Evolutionary conservation across 2,888 invertebrate genomes (phyloP).

Genomic region (Mythimna albipuncta): DNA sequence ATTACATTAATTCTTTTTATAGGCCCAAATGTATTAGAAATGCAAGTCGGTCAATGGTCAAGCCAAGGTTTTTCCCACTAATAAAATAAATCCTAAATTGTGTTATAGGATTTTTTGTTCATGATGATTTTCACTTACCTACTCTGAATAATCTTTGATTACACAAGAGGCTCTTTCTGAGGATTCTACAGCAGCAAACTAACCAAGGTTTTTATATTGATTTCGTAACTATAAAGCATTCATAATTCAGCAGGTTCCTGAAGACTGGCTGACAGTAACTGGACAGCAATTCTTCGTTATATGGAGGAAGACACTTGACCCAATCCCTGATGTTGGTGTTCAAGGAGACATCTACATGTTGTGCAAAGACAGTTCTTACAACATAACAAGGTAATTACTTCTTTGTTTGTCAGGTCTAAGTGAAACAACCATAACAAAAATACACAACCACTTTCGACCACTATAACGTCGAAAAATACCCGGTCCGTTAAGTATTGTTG

Average conservation of each 20-base stretch:
- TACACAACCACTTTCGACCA: too few species aligned
- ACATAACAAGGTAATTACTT: slow-evolving; percentile 8
- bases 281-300: neutral
- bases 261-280: neutral
- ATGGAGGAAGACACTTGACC: neutral
- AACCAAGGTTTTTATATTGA: neutral
- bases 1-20: neutral
- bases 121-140: slow-evolving; percentile 85
- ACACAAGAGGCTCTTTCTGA: slow-evolving; percentile 88
- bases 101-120: slow-evolving; percentile 14
- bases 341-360: neutral
- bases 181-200: neutral
- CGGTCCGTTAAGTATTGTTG: too few species aligned
- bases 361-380: neutral
- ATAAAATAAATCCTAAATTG: neutral
- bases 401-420: neutral
- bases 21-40: neutral
- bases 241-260: neutral
- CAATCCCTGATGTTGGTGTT: neutral
- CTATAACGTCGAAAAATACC: too few species aligned
- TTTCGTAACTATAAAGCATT: neutral
- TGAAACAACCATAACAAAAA: neutral
- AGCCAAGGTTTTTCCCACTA: neutral
- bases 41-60: too few species aligned
- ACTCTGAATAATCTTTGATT: slow-evolving; percentile 83